These are phyloP conservation scores for Xiphophorus hellerii DNA, from an alignment of 2,113 vertebrate genomes.

Conservation along the genomic window DNA sequence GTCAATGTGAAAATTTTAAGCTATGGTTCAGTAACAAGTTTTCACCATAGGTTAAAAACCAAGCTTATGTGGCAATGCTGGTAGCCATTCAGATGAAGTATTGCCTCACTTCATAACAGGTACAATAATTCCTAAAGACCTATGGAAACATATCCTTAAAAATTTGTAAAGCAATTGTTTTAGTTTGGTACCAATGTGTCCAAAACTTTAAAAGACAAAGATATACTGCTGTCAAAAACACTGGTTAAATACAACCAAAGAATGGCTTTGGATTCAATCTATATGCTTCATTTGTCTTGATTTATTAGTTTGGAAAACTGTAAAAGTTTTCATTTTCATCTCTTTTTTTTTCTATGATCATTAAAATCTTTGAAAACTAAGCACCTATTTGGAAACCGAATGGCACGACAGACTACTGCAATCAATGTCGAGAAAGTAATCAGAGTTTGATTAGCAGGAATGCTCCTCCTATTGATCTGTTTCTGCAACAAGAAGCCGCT, in stretches of 20 bases:
- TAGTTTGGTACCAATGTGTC: neutral
- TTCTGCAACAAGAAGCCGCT: constrained; percentile 46
- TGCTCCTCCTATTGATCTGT: constrained; percentile 63
- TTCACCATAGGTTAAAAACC: neutral
- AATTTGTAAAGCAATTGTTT: neutral
- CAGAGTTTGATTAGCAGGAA: constrained; percentile 68
- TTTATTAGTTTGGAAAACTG: neutral
- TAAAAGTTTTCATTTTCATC: constrained; percentile 29
- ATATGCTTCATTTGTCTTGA: constrained; percentile 6
- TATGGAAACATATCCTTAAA: neutral
- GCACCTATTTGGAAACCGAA: constrained; percentile 51
- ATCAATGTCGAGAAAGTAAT: constrained; percentile 70
- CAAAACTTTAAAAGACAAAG: neutral
- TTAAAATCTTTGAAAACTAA: constrained; percentile 58
- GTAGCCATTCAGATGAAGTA: neutral
- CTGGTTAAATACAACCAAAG: constrained; percentile 16
- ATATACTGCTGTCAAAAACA: constrained; percentile 3
- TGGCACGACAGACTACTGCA: constrained; percentile 53
- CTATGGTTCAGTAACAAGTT: too few relatives aligned
- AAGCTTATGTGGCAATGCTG: neutral
- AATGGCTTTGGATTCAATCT: neutral
- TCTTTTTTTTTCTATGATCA: constrained; percentile 27
- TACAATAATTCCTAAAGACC: neutral
- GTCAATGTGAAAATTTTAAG: too few relatives aligned
- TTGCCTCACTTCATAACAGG: neutral